Percentiles rank a stretch among this genome's conserved stretches.
Conservation (phyloP, 2,113 vertebrate species). For the Eptesicus fuscus region DNA sequence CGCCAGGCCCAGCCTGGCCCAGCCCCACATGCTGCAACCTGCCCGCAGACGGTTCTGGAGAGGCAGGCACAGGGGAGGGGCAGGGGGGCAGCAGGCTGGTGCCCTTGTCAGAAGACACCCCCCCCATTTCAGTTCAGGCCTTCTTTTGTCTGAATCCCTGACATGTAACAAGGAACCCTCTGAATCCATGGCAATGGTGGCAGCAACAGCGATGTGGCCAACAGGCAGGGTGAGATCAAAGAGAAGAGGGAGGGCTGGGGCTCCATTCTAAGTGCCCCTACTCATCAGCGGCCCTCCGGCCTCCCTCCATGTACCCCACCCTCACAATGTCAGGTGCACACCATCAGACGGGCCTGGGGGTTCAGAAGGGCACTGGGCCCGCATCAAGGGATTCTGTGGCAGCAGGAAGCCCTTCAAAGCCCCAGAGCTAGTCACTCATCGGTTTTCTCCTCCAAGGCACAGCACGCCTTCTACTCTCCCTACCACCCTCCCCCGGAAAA, state of each 20-base stretch:
- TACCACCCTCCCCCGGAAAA: not conserved
- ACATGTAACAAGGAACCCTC: fast-evolving
- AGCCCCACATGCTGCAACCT: not conserved
- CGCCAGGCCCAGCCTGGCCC: slow-evolving; percentile 12
- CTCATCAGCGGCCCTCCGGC: not conserved
- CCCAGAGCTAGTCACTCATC: not conserved
- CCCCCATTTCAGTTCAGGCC: not conserved
- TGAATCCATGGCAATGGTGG: fast-evolving
- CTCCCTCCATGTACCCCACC: not conserved
- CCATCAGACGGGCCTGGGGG: not conserved
- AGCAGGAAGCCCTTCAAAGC: not conserved
- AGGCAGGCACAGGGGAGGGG: not conserved
- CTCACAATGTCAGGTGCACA: fast-evolving
- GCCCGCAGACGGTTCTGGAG: not conserved
- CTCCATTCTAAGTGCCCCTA: not conserved
- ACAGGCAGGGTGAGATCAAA: not conserved
- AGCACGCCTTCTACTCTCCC: not conserved
- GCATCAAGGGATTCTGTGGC: not conserved
- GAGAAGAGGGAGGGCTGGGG: not conserved
- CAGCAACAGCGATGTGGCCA: not conserved
- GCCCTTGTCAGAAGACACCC: not conserved
- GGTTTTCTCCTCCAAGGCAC: not conserved
- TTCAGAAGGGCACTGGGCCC: not conserved
- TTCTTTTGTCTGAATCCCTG: not conserved
- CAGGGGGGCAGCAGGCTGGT: not conserved